These are phyloP conservation scores for Hassar affinis DNA, from an alignment of 2,113 vertebrate genomes.

Conservation along the genomic window DNA sequence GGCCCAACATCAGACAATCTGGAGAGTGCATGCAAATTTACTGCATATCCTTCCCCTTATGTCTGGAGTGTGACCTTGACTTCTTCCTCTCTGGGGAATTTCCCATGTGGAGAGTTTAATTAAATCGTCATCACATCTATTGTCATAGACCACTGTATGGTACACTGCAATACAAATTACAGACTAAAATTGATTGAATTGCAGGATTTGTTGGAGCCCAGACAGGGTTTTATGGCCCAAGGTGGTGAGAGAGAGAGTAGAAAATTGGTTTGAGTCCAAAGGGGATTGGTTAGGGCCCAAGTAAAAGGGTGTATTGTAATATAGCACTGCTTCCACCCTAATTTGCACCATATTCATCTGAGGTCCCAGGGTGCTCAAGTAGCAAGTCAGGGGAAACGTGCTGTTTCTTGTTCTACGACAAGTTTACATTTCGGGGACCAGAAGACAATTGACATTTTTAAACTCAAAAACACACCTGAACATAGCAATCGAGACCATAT, in stretches of 20 bases:
- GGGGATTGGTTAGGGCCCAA: neutral
- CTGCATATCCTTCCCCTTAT: slow-evolving; percentile 25
- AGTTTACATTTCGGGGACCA: neutral
- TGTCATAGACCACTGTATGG: neutral
- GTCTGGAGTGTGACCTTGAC: slow-evolving; percentile 39
- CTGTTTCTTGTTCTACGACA: neutral
- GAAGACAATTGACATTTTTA: neutral
- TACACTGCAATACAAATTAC: neutral
- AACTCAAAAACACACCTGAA: neutral
- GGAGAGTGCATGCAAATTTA: slow-evolving; percentile 44
- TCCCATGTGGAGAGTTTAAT: neutral
- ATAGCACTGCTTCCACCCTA: neutral
- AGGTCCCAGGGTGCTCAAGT: slow-evolving; percentile 2
- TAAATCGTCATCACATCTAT: neutral
- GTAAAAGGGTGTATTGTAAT: neutral
- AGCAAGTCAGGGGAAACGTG: slow-evolving; percentile 1
- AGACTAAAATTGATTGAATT: neutral
- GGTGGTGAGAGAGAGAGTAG: neutral
- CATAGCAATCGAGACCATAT: neutral
- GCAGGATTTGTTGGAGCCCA: neutral
- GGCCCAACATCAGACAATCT: slow-evolving; percentile 44
- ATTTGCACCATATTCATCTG: slow-evolving; percentile 13
- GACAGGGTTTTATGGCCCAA: neutral
- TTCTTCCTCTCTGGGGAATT: neutral
- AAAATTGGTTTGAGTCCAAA: slow-evolving; percentile 1